A percentile compares a stretch with the other conserved stretches of the same genome.
phyloP scores from a whole-genome alignment of 1,140 invertebrate species.

The Cheumatopsyche charites region DNA sequence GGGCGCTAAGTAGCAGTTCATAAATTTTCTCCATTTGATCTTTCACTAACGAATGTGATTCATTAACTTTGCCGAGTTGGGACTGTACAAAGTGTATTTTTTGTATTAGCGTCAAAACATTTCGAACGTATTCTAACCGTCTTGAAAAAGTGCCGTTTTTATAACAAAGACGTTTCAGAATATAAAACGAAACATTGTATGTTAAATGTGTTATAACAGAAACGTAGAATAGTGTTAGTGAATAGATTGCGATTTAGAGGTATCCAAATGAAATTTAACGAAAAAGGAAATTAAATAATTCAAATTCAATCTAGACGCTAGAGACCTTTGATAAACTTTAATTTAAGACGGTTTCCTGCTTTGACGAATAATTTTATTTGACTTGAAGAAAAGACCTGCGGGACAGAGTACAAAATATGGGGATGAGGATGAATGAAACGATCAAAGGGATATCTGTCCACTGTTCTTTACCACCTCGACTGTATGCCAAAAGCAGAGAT shows the following conservation, averaged over 20 bases:
- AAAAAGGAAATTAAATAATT: conserved; percentile 36
- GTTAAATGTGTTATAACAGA: too few relatives aligned
- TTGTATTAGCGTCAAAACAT: too few relatives aligned
- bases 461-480: neutral
- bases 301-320: conserved; percentile 27
- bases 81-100: too few relatives aligned
- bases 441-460: conserved; percentile 26
- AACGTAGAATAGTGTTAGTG: too few relatives aligned
- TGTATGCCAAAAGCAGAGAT: conserved; percentile 16
- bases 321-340: conserved; percentile 38
- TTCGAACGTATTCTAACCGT: too few relatives aligned
- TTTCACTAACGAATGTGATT: too few relatives aligned
- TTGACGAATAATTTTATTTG: conserved; percentile 36
- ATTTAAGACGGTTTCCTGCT: conserved; percentile 28
- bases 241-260: neutral
- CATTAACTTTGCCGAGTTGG: too few relatives aligned
- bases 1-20: too few relatives aligned
- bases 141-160: too few relatives aligned
- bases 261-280: conserved; percentile 19
- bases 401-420: neutral
- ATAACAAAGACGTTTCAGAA: too few relatives aligned
- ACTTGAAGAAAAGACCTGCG: conserved; percentile 7
- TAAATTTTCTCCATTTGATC: too few relatives aligned
- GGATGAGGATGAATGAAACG: neutral
- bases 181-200: too few relatives aligned